A percentile compares a stretch with the other conserved stretches of the same genome.
Conservation (phyloP, 2,113 vertebrate genomes). For the Perca fluviatilis region DNA sequence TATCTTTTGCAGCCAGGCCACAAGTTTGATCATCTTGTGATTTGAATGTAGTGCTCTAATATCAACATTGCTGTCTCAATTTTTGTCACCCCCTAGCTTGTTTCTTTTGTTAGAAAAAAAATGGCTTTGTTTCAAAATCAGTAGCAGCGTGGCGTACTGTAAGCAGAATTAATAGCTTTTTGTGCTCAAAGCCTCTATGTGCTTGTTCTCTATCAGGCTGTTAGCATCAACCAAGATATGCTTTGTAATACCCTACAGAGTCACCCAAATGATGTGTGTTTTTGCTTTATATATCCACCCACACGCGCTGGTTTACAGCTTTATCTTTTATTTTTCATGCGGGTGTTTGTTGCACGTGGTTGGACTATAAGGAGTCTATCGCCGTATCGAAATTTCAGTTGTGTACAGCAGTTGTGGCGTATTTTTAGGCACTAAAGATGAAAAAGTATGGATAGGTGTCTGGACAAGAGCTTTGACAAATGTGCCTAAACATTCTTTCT, state of each 20-base stretch:
- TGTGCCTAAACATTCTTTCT: background rate
- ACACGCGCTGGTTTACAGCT: slow-evolving; percentile 40
- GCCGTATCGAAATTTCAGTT: slow-evolving; percentile 40
- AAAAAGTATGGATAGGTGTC: background rate
- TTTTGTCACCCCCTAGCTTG: slow-evolving; percentile 19
- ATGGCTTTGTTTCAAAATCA: slow-evolving; percentile 22
- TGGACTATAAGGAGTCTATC: slow-evolving; percentile 38
- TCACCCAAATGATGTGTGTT: slow-evolving; percentile 15
- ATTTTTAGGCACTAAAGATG: slow-evolving; percentile 31
- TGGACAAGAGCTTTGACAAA: slow-evolving; percentile 21
- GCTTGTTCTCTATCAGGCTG: background rate
- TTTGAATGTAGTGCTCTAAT: slow-evolving; percentile 49
- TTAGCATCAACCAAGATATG: slow-evolving; percentile 38
- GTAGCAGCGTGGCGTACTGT: slow-evolving; percentile 4
- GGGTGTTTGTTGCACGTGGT: slow-evolving; percentile 37
- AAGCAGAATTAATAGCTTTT: slow-evolving; percentile 34
- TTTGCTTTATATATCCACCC: slow-evolving; percentile 53
- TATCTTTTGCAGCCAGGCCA: slow-evolving; percentile 30
- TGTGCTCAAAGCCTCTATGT: slow-evolving; percentile 23
- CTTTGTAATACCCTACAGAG: slow-evolving; percentile 41
- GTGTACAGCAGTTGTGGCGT: slow-evolving; percentile 31
- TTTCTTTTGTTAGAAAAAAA: slow-evolving; percentile 35
- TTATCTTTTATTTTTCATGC: slow-evolving; percentile 33
- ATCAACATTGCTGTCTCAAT: background rate
- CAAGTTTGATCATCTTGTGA: slow-evolving; percentile 47